These are phyloP conservation scores for Coptodon bakossiorum DNA, from an alignment of 2,113 vertebrate species.

Conservation along the genomic window DNA sequence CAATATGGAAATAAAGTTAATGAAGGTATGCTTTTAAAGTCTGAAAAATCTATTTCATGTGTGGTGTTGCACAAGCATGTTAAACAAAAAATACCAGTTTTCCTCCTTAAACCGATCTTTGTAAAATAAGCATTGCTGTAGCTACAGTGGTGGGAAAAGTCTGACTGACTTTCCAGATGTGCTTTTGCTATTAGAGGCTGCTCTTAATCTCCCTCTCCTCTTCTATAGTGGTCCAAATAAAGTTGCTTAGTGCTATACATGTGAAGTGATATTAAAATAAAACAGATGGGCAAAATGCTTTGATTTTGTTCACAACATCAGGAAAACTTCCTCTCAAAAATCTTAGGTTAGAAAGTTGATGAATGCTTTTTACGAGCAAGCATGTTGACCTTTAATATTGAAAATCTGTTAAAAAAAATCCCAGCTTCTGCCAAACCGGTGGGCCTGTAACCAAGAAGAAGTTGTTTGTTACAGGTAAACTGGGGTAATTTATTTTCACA, in stretches of 20 bases:
- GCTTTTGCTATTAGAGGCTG: background rate
- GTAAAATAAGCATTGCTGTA: background rate
- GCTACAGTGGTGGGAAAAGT: background rate
- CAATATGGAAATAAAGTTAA: background rate
- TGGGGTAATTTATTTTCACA: background rate
- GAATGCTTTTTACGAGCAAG: background rate
- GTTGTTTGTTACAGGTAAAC: background rate
- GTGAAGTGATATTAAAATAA: background rate
- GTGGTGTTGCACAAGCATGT: background rate
- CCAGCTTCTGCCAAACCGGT: background rate
- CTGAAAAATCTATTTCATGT: background rate
- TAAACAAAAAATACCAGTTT: background rate
- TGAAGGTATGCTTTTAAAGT: background rate
- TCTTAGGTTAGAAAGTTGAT: background rate
- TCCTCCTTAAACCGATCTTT: background rate
- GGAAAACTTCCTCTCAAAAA: background rate
- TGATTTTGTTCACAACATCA: background rate
- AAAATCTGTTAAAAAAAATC: background rate
- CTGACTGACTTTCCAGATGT: background rate
- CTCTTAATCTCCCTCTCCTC: background rate
- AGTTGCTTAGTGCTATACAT: background rate
- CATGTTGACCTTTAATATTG: background rate
- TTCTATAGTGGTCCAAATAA: background rate
- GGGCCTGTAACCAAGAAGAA: background rate
- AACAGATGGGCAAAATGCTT: conserved; percentile 11